Base-by-base conservation (phyloP, 2,888 invertebrate genomes). In the Drosophila engyochracea region DNA sequence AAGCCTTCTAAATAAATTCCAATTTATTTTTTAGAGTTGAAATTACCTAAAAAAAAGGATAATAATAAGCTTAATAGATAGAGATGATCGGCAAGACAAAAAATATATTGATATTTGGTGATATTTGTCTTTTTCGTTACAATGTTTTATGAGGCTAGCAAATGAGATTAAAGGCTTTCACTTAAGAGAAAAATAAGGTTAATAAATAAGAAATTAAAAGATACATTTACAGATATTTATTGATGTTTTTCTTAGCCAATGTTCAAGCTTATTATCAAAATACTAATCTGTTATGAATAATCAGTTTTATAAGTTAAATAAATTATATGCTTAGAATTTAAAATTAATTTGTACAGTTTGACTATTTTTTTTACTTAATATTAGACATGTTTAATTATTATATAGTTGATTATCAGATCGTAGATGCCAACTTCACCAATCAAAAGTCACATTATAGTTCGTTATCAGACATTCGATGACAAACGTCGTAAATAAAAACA, bases 401-500 rank as follows among this genome's bases (percentile, higher is more conserved):
- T 22, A 22, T n/a, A 12, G 22, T 12, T 14, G 12, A 14, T 22
- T 22, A 4, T 14, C 22, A 7, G 44, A 7, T 14, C 6, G 14
- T 4, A 14, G 14, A 4, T 14, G 22, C 3, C 3, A 14, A 14
- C 14, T 16, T 4, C 22, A 47, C 7, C 47, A 16, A 22, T 22
- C 9, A 47, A 0, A 4, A 4, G 22, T 9, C 9, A 16, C 4
- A 16, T 47, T 25, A 7, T 16, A 47, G 7, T 22, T 47, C 4
- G 14, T 16, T 47, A 30, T 41, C 12, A 7, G 33, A 37, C 22
- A 69, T 66, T 66, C 47, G 14, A 49, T 37, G 52, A 10, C 19
- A 16, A 25, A 52, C 0, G 69, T 63, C 70, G 65, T 82, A 75
- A 82, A 87, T 87, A 84, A 86, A 70, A 84, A 53, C 66, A 10